These are phyloP conservation scores for Margarornis squamiger DNA, from an alignment of 2,797 vertebrate species.

Conservation along the genomic window DNA sequence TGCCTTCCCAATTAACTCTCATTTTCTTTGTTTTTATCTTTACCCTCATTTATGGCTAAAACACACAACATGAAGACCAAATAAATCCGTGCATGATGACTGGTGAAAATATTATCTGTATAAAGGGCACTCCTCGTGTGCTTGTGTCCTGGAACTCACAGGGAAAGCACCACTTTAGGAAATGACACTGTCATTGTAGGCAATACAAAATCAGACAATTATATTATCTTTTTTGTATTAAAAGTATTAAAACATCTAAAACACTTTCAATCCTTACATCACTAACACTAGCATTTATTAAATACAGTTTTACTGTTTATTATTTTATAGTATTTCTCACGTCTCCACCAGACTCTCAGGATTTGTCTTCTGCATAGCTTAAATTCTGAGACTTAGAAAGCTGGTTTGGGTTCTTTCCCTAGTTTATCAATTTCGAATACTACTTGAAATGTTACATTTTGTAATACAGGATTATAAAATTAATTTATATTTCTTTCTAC, in stretches of 20 bases:
- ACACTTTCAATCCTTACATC: background rate
- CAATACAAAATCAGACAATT: background rate
- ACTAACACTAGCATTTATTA: background rate
- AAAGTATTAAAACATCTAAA: background rate
- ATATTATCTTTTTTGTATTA: background rate
- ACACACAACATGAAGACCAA: background rate
- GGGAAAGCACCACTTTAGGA: background rate
- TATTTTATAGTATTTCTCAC: background rate
- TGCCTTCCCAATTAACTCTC: background rate
- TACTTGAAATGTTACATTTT: background rate
- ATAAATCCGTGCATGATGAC: rapidly evolving
- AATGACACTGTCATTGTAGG: background rate
- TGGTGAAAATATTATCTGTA: background rate
- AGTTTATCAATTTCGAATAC: background rate
- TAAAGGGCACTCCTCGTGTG: background rate
- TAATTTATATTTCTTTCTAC: background rate
- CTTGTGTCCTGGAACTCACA: background rate
- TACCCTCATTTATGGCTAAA: background rate
- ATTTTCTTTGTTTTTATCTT: background rate
- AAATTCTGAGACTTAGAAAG: background rate
- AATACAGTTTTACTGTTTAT: background rate
- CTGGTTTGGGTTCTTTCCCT: rapidly evolving
- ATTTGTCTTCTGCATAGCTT: background rate
- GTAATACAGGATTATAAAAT: background rate
- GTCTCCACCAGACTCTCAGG: background rate